phyloP scores from a whole-genome alignment of 2,888 invertebrate genomes.

The Zygaena filipendulae region DNA sequence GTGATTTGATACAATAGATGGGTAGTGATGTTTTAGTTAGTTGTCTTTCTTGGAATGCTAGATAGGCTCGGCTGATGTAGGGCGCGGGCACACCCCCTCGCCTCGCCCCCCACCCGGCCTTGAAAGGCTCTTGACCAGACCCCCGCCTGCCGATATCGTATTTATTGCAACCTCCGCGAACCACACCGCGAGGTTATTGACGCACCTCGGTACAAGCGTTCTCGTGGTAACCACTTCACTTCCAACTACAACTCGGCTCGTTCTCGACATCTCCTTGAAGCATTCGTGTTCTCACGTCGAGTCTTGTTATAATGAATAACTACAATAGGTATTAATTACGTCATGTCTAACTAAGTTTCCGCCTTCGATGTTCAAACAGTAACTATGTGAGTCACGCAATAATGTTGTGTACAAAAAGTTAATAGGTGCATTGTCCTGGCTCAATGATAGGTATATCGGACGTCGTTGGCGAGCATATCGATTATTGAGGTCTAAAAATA shows the following conservation, averaged over 20 bases:
- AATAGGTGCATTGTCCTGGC: slow-evolving; percentile 17
- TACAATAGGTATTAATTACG: slow-evolving; percentile 66
- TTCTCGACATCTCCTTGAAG: slow-evolving; percentile 52
- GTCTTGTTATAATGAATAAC: slow-evolving; percentile 57
- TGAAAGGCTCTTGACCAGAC: slow-evolving; percentile 69
- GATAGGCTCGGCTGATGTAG: too few species aligned
- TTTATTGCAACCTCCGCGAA: slow-evolving; percentile 67
- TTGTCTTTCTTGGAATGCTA: slow-evolving; percentile 44
- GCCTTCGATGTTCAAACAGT: slow-evolving; percentile 57
- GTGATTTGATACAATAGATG: too few species aligned
- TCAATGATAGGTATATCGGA: neutral
- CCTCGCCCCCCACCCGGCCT: slow-evolving; percentile 64
- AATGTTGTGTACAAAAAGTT: slow-evolving; percentile 28
- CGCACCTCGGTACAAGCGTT: slow-evolving; percentile 43
- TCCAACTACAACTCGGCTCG: slow-evolving; percentile 31
- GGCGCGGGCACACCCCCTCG: slow-evolving; percentile 54
- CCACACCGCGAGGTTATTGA: slow-evolving; percentile 67
- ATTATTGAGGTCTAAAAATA: slow-evolving; percentile 37
- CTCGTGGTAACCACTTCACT: slow-evolving; percentile 40
- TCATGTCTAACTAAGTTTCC: slow-evolving; percentile 61
- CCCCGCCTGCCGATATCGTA: slow-evolving; percentile 59
- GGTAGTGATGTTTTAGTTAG: too few species aligned
- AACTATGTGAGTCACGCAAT: slow-evolving; percentile 61
- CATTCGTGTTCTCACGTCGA: slow-evolving; percentile 60
- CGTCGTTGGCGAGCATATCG: neutral